phyloP scores from a whole-genome alignment of 2,113 vertebrate species.

The Ceyx cyanopectus region DNA sequence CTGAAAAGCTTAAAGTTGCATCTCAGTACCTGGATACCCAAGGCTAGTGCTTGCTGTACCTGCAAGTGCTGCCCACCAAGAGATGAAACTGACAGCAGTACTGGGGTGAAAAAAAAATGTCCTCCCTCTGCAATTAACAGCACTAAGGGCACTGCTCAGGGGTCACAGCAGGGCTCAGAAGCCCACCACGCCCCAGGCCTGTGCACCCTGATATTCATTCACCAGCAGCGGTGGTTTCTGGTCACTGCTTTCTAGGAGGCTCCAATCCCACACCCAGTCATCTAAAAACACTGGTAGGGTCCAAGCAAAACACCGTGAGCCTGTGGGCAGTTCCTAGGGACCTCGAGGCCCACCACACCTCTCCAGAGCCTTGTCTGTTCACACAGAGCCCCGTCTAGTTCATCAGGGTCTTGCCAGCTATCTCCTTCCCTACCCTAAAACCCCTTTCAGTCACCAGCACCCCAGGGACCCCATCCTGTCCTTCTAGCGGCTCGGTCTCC shows the following conservation, averaged over 20 bases:
- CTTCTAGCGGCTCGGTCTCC: accelerated
- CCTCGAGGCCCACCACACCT: not conserved
- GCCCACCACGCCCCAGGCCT: not conserved
- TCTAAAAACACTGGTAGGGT: accelerated
- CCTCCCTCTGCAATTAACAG: not conserved
- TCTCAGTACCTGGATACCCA: not conserved
- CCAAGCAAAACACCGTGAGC: not conserved
- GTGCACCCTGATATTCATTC: accelerated
- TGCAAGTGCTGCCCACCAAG: not conserved
- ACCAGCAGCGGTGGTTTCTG: not conserved
- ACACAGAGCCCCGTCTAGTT: not conserved
- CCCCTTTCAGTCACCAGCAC: not conserved
- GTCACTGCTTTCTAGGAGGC: accelerated
- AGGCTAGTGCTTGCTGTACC: not conserved
- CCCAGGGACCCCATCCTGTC: too few species aligned
- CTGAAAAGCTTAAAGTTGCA: not conserved
- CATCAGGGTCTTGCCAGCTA: not conserved
- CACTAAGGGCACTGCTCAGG: not conserved
- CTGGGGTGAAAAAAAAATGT: not conserved
- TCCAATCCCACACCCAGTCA: not conserved
- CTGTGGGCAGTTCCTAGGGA: not conserved
- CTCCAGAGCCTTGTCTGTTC: accelerated
- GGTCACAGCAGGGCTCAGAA: not conserved
- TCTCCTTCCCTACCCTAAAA: accelerated
- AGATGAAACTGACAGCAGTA: not conserved